These are phyloP conservation scores for Phrynocephalus vlangalii DNA, from an alignment of 2,797 vertebrate genomes.

Conservation along the genomic window DNA sequence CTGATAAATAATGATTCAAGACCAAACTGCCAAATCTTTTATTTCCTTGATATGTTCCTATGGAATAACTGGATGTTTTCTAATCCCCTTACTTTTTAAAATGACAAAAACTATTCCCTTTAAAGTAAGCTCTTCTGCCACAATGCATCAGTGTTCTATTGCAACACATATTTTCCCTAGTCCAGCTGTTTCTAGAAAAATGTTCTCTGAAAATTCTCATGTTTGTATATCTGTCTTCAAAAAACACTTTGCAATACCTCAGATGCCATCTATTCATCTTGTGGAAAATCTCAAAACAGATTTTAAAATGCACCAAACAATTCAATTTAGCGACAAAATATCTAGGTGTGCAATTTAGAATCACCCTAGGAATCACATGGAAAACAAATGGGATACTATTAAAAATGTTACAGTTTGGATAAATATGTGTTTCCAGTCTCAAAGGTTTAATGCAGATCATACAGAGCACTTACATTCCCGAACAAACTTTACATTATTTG, in stretches of 20 bases:
- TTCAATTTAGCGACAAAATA: slow-evolving; percentile 8
- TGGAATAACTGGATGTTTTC: slow-evolving; percentile 38
- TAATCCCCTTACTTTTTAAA: slow-evolving; percentile 21
- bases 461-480: neutral
- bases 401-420: neutral
- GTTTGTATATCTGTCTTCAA: neutral
- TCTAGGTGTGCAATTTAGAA: slow-evolving; percentile 11
- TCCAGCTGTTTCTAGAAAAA: neutral
- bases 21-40: neutral
- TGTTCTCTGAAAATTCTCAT: neutral
- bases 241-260: slow-evolving; percentile 19
- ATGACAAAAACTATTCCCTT: slow-evolving; percentile 9
- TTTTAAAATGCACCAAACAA: slow-evolving; percentile 6
- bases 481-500: neutral
- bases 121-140: neutral
- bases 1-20: slow-evolving; percentile 22
- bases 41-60: slow-evolving; percentile 19
- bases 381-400: neutral
- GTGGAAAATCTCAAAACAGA: slow-evolving; percentile 15
- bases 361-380: neutral
- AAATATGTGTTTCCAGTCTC: slow-evolving; percentile 8
- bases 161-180: neutral
- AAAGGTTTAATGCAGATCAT: neutral
- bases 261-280: neutral
- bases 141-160: neutral